These are phyloP conservation scores for Dryobota labecula DNA, from an alignment of 2,888 invertebrate genomes.

Conservation along the genomic window DNA sequence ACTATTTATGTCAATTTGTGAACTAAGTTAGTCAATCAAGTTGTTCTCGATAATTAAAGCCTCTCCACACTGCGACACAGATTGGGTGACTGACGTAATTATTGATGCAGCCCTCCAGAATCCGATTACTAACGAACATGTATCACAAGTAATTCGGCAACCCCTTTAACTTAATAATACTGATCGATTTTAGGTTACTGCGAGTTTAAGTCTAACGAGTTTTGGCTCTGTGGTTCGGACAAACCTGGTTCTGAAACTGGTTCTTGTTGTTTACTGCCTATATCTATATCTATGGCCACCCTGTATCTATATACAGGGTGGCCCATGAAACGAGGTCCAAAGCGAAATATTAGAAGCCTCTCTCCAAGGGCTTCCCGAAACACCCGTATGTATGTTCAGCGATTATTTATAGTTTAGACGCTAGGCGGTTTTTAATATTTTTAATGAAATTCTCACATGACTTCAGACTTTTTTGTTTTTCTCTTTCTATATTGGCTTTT, in stretches of 20 bases:
- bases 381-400: too few relatives aligned
- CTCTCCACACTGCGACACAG: constrained; percentile 14
- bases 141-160: constrained; percentile 43
- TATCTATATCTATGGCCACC: too few relatives aligned
- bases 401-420: too few relatives aligned
- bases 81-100: constrained; percentile 50
- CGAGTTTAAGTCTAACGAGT: constrained; percentile 18
- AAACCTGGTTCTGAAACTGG: background rate
- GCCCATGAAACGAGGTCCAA: too few relatives aligned
- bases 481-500: too few relatives aligned
- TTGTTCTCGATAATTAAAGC: constrained; percentile 36
- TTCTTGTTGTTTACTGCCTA: background rate
- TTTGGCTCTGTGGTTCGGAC: background rate
- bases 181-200: constrained; percentile 33
- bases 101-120: constrained; percentile 40
- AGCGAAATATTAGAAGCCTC: too few relatives aligned
- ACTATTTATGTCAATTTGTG: constrained; percentile 13
- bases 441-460: too few relatives aligned
- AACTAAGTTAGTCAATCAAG: constrained; percentile 44
- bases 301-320: too few relatives aligned
- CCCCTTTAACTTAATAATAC: constrained; percentile 44
- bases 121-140: constrained; percentile 47
- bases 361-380: too few relatives aligned
- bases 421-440: too few relatives aligned
- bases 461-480: too few relatives aligned